Evolutionary conservation across 2,888 invertebrate genomes (phyloP), one percentile per base, ranked within the genome.

Genomic region (Cryptosula pallasiana): DNA sequence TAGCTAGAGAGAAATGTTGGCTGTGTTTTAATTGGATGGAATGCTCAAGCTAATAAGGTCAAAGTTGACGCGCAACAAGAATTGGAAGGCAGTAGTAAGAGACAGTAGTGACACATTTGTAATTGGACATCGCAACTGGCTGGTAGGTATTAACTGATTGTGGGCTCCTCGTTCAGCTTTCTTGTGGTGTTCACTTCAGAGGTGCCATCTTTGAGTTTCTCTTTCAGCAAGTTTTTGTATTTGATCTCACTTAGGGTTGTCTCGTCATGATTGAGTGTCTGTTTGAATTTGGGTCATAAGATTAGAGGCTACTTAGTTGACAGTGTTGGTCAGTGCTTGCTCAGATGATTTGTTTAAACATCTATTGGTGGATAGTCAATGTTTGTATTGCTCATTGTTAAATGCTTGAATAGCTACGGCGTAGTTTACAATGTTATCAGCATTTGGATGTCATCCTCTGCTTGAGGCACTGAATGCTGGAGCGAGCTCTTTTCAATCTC

Each of bases 11-110:
- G 5, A 20, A 45, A 20, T 45, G 25, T 63, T 63, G 32, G 32
- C 63, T 63, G 27, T 32, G n/a, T 13, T 63, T 63, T 63, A 63
- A 63, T 63, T 63, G 63, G 63, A 29, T 32, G 63, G 32, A 27
- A 63, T 27, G 27, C 32, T 32, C 9, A 25, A 25, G 25, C 25
- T 57, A 9, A 32, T 27, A 63, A 63, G 63, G 63, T 63, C 63
- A 63, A 63, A 63, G 63, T 63, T 63, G 63, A 63, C 5, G 27
- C 5, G 27, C 32, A 3, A 57, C 3, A 16, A 57, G 25, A 23
- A 57, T 5, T 5, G 57, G n/a, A 25, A 16, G 25, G 20, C 5
- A 57, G 57, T 25, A 23, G 5, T 45, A 13, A 45, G 45, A 45
- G 45, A 45, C 5, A 13, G 45, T 20, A 45, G 45, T 45, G 45